These are phyloP conservation scores for Erannis defoliaria DNA, from an alignment of 2,888 invertebrate species.

Conservation along the genomic window DNA sequence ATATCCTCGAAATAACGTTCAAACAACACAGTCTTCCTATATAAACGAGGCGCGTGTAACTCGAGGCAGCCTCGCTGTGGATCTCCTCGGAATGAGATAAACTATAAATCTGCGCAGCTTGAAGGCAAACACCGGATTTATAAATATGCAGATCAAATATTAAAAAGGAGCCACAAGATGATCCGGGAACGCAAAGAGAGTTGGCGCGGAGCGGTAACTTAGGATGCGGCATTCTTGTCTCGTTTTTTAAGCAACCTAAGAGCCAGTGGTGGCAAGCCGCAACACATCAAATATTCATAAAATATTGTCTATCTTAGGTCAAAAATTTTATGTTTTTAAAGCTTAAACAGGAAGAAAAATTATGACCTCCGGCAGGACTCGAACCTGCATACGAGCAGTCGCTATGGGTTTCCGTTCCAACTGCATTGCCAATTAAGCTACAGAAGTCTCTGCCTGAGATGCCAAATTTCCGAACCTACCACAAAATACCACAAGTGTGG, in stretches of 20 bases:
- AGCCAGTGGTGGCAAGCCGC: not conserved
- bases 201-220: conserved; percentile 14
- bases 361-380: too few species aligned
- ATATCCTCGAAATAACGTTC: conserved; percentile 14
- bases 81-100: conserved; percentile 63
- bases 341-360: too few species aligned
- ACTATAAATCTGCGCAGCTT: conserved; percentile 70
- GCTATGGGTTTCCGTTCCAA: too few species aligned
- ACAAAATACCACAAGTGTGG: too few species aligned
- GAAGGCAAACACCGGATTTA: conserved; percentile 68
- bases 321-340: too few species aligned
- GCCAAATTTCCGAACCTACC: too few species aligned
- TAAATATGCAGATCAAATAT: conserved; percentile 82
- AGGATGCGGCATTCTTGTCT: conserved; percentile 16
- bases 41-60: conserved; percentile 9
- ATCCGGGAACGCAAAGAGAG: conserved; percentile 57
- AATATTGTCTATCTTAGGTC: too few species aligned
- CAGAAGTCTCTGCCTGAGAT: too few species aligned
- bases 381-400: too few species aligned
- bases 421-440: too few species aligned
- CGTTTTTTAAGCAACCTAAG: not conserved
- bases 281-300: too few species aligned
- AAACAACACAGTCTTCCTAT: conserved; percentile 25
- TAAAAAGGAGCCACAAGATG: conserved; percentile 76
- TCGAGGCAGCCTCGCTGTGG: conserved; percentile 37